Evolutionary conservation across 2,888 invertebrate species (phyloP), one percentile per base, ranked within the genome.

Genomic region (Drosophila koepferae): DNA sequence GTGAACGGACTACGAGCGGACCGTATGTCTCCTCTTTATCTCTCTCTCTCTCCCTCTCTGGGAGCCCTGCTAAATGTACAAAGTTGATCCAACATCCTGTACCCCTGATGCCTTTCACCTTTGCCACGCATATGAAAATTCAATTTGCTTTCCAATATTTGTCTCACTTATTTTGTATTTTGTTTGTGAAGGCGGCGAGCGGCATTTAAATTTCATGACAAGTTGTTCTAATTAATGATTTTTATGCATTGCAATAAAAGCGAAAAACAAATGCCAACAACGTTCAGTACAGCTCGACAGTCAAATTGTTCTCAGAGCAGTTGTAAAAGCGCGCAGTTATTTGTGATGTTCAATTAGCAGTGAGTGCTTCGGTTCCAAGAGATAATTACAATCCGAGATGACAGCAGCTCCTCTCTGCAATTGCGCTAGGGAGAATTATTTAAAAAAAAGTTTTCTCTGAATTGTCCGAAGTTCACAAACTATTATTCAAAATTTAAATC

Each of bases 191-290:
- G 41, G 41, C 40, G 71, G 63, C 62, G 65, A 67, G 61, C 65
- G 74, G 61, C 89, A 86, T 88, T 85, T 88, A 88, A 86, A 86
- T 82, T 85, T 86, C 86, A 88, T 86, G 86, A 74, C 78, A 74
- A 75, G 82, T 84, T 89, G 82, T 86, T 89, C 89, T 86, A 86
- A 86, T 86, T 89, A 86, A 86, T 89, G 87, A 84, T 82, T 89
- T 86, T 86, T 84, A 86, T 89, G 85, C 73, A 70, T 71, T 66
- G 77, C 79, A 84, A 86, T 86, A 86, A 86, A 89, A 75, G 76
- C 72, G 56, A 59, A 54, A 60, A 66, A 51, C 79, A 66, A 40
- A 60, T 48, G 51, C 44, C 51, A 58, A 53, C 51, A 16, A 14
- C 55, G 31, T 10, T n/a, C 54, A 54, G 44, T 20, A 7, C 38